Evolutionary conservation across 2,888 invertebrate species (phyloP), one percentile per base, ranked within the genome.

Genomic region (Graphium colonna): DNA sequence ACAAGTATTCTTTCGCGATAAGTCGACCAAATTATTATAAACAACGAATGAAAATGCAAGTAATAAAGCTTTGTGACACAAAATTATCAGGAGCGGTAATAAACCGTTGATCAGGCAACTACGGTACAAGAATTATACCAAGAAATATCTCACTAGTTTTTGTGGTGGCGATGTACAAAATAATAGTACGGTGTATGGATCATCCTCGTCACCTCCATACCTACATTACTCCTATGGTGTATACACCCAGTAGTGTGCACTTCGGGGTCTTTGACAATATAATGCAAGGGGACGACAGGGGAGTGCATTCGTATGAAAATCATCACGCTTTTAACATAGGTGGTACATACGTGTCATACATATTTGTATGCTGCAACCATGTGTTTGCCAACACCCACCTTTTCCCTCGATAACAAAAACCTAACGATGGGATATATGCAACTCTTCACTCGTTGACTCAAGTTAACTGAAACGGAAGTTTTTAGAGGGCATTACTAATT

Each of bases 191-290:
- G 68, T 64, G 58, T 61, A 67, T 61, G 67, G 69, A 73, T 69
- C 70, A 77, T 77, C 73, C 62, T 65, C 72, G 73, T 73, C 79
- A 78, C 77, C 75, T 77, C 62, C 47, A 58, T 59, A 60, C 56
- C 52, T 56, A 58, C 50, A 60, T 57, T 60, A 12, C 50, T 21
- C 33, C 13, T 38, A 31, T 18, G 42, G 33, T 41, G 26, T 38
- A 44, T 18, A 46, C 13, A 54, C 44, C 44, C 38, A 39, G 18
- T 43, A 54, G 50, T 31, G 46, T 42, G 54, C 46, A 45, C 52
- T 58, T 56, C 63, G 56, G 69, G 66, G 62, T 65, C 68, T 71
- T 69, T 74, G 73, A 66, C 67, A 71, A 65, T 62, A 64, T 62
- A 63, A 63, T 63, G 53, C 61, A 52, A 59, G 61, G 65, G 63